These are phyloP conservation scores for Vulpes vulpes DNA, from an alignment of 2,113 vertebrate genomes.

Conservation along the genomic window DNA sequence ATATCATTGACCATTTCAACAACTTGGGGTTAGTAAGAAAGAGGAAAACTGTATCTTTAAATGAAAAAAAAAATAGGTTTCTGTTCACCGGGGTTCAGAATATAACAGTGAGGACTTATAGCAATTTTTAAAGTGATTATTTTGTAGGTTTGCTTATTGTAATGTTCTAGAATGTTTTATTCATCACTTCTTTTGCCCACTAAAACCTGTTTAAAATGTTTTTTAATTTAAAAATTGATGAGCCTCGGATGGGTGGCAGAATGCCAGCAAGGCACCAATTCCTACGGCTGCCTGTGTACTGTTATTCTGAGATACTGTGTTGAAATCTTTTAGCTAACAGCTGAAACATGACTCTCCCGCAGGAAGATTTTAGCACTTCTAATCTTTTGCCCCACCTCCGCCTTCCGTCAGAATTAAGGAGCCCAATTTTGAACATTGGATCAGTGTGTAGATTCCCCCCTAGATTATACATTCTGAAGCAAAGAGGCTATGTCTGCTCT, in stretches of 20 bases:
- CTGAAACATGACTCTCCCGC: neutral
- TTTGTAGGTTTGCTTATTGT: slow-evolving; percentile 41
- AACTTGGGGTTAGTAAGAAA: slow-evolving; percentile 61
- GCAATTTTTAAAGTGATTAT: neutral
- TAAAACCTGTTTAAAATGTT: neutral
- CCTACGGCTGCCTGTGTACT: neutral
- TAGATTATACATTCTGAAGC: slow-evolving; percentile 8
- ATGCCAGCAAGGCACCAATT: neutral
- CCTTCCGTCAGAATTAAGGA: slow-evolving; percentile 1
- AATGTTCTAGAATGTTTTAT: slow-evolving; percentile 37
- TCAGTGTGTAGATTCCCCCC: neutral
- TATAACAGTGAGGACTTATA: neutral
- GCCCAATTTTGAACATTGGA: neutral
- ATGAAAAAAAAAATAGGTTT: slow-evolving; percentile 48
- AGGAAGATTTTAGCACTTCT: neutral
- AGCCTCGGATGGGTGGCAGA: neutral
- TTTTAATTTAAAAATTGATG: slow-evolving; percentile 27
- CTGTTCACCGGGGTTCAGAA: slow-evolving; percentile 45
- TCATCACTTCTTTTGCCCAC: neutral
- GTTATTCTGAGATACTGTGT: slow-evolving; percentile 11
- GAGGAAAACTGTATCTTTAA: slow-evolving; percentile 55
- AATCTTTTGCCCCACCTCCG: neutral
- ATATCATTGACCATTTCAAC: slow-evolving; percentile 41
- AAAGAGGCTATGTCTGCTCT: neutral
- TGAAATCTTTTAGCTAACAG: neutral